A percentile compares a stretch with the other conserved stretches of the same genome.
These are phyloP conservation scores for Euleptes europaea DNA, from an alignment of 2,113 vertebrate species.

Conservation along the genomic window DNA sequence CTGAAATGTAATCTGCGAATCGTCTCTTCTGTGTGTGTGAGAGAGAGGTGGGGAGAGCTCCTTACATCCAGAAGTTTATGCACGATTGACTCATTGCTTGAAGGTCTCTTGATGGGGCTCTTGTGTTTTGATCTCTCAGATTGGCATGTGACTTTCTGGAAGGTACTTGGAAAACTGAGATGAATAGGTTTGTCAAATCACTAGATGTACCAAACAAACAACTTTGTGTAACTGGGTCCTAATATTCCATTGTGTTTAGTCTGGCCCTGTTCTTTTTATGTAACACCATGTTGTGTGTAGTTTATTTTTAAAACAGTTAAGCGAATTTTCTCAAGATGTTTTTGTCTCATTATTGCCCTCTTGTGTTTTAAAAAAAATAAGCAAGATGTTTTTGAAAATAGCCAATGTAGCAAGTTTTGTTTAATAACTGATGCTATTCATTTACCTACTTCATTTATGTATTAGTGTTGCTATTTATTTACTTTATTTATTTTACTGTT, in stretches of 20 bases:
- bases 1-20: neutral
- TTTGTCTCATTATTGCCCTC: slow-evolving; percentile 74
- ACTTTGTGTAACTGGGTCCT: neutral
- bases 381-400: slow-evolving; percentile 21
- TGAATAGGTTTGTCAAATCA: neutral
- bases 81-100: neutral
- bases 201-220: neutral
- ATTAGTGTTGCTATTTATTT: no score
- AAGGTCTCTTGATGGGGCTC: neutral
- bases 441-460: no score
- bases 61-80: neutral
- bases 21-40: neutral
- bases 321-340: slow-evolving; percentile 56
- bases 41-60: neutral
- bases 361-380: slow-evolving; percentile 58
- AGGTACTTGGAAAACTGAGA: neutral
- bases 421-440: neutral
- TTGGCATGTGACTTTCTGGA: neutral
- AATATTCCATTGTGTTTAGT: slow-evolving; percentile 53
- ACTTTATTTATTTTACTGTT: no score
- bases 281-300: slow-evolving; percentile 69
- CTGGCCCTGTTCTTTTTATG: slow-evolving; percentile 52
- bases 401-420: neutral
- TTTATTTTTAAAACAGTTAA: slow-evolving; percentile 67
- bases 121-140: neutral